Evolutionary conservation across 2,888 invertebrate species (phyloP).

Genomic region (Acrobasis consociella): DNA sequence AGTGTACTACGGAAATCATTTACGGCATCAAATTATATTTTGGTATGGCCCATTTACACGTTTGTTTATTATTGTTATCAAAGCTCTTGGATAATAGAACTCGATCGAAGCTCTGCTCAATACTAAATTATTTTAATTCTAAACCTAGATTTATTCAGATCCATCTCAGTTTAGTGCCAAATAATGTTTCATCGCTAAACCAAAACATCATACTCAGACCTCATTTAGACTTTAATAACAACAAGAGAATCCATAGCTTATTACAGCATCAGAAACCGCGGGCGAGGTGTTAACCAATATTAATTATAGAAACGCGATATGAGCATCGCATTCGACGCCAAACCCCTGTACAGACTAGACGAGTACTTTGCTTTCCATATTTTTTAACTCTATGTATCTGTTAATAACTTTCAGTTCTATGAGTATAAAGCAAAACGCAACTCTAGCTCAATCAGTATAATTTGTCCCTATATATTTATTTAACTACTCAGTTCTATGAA

Average conservation of each 20-base stretch:
- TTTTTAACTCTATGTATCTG: no score
- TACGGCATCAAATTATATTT: background rate
- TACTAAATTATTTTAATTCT: slow-evolving; percentile 19
- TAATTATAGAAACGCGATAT: slow-evolving; percentile 51
- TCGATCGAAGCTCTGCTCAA: background rate
- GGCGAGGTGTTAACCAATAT: slow-evolving; percentile 44
- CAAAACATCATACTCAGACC: slow-evolving; percentile 16
- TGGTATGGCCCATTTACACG: slow-evolving; percentile 6
- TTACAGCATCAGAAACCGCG: slow-evolving; percentile 26
- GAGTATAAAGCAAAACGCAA: no score
- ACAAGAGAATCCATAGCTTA: slow-evolving; percentile 12
- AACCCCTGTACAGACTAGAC: background rate
- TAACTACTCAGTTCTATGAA: no score
- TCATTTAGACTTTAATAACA: slow-evolving; percentile 23
- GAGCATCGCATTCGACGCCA: slow-evolving; percentile 29
- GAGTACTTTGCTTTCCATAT: background rate
- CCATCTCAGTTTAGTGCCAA: slow-evolving; percentile 20
- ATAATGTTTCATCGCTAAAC: slow-evolving; percentile 21
- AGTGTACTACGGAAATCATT: background rate
- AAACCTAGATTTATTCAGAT: slow-evolving; percentile 16
- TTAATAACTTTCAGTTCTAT: no score
- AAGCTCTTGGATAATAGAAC: slow-evolving; percentile 10
- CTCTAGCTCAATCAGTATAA: no score
- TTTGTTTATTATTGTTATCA: slow-evolving; percentile 10
- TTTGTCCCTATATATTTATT: no score